Percentiles rank a stretch among this genome's conserved stretches.
These are phyloP conservation scores for Sakesphorus luctuosus DNA, from an alignment of 2,113 vertebrate species.

Conservation along the genomic window DNA sequence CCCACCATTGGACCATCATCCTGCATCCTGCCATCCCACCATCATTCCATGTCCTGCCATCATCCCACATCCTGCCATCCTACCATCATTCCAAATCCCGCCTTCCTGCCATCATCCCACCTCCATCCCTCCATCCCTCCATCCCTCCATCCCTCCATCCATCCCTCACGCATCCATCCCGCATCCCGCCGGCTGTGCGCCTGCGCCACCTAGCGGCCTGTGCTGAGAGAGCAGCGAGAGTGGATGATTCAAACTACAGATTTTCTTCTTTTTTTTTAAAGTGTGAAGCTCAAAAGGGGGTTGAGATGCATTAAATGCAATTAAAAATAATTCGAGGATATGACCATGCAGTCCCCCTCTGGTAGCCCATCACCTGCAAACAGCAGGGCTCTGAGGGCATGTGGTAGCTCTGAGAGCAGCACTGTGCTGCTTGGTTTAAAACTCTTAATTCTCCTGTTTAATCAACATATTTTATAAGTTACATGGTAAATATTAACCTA, in stretches of 20 bases:
- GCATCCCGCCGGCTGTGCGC: neutral
- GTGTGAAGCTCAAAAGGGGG: too few relatives aligned
- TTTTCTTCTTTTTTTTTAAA: rapidly evolving
- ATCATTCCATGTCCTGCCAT: too few relatives aligned
- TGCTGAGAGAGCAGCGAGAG: neutral
- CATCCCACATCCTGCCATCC: too few relatives aligned
- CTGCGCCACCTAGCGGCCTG: neutral
- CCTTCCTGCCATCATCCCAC: too few relatives aligned
- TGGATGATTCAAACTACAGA: rapidly evolving
- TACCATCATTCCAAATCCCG: too few relatives aligned
- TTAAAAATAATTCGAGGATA: neutral
- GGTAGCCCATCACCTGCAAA: neutral
- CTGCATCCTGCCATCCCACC: neutral
- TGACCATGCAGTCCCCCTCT: neutral
- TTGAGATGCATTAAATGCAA: neutral
- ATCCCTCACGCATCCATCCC: too few relatives aligned
- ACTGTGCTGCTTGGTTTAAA: neutral
- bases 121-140: too few relatives aligned
- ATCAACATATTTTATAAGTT: neutral
- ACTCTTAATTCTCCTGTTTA: neutral
- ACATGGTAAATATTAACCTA: neutral
- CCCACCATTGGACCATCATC: too few relatives aligned
- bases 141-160: too few relatives aligned
- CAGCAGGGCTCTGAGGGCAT: neutral
- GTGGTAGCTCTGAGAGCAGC: neutral